Percentiles rank a stretch among this genome's conserved stretches.
phyloP scores from a whole-genome alignment of 2,113 vertebrate genomes.

The Nycticebus coucang region DNA sequence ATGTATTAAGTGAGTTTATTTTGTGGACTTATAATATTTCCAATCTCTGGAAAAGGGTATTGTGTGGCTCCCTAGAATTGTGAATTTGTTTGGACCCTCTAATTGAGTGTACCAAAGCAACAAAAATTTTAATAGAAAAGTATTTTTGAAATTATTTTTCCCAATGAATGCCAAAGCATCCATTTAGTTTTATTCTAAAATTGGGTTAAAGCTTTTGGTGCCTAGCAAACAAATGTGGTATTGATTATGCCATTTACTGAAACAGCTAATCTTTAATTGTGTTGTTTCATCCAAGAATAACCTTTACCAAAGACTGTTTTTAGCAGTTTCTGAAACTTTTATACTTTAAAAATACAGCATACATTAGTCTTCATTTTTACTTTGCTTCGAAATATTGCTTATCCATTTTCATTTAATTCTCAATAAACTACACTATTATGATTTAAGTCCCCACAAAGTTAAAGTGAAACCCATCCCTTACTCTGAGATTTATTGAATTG shows the following conservation, averaged over 20 bases:
- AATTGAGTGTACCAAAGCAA: not conserved
- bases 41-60: not conserved
- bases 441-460: not conserved
- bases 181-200: not conserved
- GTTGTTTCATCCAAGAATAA: not conserved
- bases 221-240: not conserved
- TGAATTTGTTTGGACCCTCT: not conserved
- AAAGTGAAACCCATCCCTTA: not conserved
- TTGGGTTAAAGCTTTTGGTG: not conserved
- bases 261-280: not conserved
- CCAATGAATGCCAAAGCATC: not conserved
- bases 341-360: not conserved
- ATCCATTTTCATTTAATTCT: not conserved
- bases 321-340: not conserved
- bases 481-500: not conserved
- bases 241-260: constrained; percentile 21
- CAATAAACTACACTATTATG: not conserved
- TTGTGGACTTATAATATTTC: not conserved
- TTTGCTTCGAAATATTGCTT: not conserved
- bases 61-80: not conserved
- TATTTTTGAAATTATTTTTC: not conserved
- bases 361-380: not conserved
- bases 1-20: not conserved
- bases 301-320: not conserved
- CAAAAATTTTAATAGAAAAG: not conserved